These are phyloP conservation scores for Meghimatium bilineatum DNA, from an alignment of 2,888 invertebrate species.

Conservation along the genomic window DNA sequence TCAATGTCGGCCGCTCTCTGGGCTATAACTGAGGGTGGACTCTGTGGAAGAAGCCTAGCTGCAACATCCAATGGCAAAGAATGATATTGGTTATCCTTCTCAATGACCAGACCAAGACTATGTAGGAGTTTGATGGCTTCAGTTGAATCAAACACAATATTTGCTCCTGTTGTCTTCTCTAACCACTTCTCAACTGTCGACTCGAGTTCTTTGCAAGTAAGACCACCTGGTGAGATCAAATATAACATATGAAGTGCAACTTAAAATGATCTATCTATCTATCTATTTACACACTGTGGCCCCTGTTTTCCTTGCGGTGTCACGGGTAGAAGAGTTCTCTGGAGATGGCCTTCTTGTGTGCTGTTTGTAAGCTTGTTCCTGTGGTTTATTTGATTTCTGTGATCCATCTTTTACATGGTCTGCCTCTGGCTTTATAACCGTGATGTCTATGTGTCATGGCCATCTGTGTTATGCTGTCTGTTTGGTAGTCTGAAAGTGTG, in stretches of 20 bases:
- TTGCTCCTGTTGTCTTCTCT: slow-evolving; percentile 60
- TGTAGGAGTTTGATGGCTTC: slow-evolving; percentile 68
- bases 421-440: too few relatives aligned
- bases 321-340: too few relatives aligned
- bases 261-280: too few relatives aligned
- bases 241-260: neutral
- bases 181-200: slow-evolving; percentile 70
- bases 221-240: slow-evolving; percentile 63
- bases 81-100: slow-evolving; percentile 63
- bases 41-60: slow-evolving; percentile 67
- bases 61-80: slow-evolving; percentile 71
- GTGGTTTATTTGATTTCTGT: too few relatives aligned
- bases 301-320: too few relatives aligned
- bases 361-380: too few relatives aligned
- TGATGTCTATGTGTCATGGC: too few relatives aligned
- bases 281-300: too few relatives aligned
- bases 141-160: slow-evolving; percentile 66
- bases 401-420: too few relatives aligned
- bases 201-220: slow-evolving; percentile 65
- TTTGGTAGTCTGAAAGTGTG: too few relatives aligned
- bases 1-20: slow-evolving; percentile 64
- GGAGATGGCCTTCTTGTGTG: too few relatives aligned
- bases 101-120: slow-evolving; percentile 67
- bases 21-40: slow-evolving; percentile 64
- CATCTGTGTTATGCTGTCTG: too few relatives aligned